These are phyloP conservation scores for Dermatemys mawii DNA, from an alignment of 2,113 vertebrate species.

Conservation along the genomic window DNA sequence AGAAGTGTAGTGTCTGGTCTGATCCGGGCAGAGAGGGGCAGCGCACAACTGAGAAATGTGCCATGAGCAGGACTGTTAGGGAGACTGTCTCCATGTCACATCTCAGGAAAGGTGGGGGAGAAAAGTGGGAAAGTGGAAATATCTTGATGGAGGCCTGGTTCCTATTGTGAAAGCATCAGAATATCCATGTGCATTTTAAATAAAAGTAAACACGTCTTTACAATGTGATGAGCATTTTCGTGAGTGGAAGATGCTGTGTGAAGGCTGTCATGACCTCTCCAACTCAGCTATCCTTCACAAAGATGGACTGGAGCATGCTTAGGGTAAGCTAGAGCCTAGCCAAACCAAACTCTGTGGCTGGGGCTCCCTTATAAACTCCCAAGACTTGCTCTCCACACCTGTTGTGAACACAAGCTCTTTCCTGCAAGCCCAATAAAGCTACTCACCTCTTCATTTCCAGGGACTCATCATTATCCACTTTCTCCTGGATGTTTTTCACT, in stretches of 20 bases:
- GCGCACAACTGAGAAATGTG: background rate
- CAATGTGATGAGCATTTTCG: background rate
- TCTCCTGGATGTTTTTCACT: constrained; percentile 75
- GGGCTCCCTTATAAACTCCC: background rate
- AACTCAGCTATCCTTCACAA: rapidly evolving
- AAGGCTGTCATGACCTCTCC: background rate
- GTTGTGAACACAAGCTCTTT: background rate
- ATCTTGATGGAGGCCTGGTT: background rate
- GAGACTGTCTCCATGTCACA: background rate
- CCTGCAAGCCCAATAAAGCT: background rate
- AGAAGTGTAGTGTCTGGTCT: background rate
- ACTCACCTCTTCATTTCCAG: constrained; percentile 76
- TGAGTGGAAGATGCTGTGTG: background rate
- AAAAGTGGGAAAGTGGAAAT: background rate
- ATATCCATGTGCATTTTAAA: background rate
- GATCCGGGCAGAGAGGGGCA: background rate
- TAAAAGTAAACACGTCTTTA: background rate
- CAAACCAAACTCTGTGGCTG: background rate
- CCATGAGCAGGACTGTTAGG: background rate
- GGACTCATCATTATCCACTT: constrained; percentile 65
- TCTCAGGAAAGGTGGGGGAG: background rate
- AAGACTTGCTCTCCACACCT: background rate
- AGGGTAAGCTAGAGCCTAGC: background rate
- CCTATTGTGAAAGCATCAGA: background rate
- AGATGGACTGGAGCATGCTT: background rate